Base-by-base conservation (phyloP, 2,797 vertebrate genomes). In the Ctenopoma multispine region DNA sequence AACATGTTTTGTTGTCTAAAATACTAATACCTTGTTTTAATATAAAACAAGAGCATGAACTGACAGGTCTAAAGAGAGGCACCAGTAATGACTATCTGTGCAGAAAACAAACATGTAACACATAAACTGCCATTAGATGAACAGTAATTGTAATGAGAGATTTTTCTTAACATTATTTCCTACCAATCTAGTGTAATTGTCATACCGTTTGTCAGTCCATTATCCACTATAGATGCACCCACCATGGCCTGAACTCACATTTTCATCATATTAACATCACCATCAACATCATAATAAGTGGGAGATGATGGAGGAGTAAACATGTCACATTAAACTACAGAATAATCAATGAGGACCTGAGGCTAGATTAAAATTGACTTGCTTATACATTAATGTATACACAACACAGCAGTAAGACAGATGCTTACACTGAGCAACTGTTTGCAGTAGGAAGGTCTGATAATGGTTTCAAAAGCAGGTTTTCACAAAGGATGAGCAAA, bases 151-250 rank as follows among this genome's bases (percentile, higher is more conserved):
- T 36, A 12, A 36, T 3, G 11, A 12, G 12, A 36, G 36, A 36
- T 36, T 10, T 11, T 36, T 36, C 36, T 36, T 11, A 15, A 5
- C 13, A 14, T 5, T 15, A 14, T 41, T 41, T 5, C 29, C 14
- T 41, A 15, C 36, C 40, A 41, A 5, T 41, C 40, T 3, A 4
- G 20, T 53, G 56, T 71, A 2, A 77, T 73, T 78, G 71, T 55
- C 43, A 44, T 44, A 17, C 46, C 54, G 51, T 63, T 23, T 17
- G 17, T 1, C 41, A 7, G 5, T 54, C 4, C 0, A 14, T 15
- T 47, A n/a, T n/a, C n/a, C 7, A 34, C 53, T 85, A 74, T 87
- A 77, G 89, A 87, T 89, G 88, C 84, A 90, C 13, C 3, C 88
- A 86, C 80, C 63, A 31, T 77, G 65, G 68, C 72, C 80, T 83